A percentile compares a stretch with the other conserved stretches of the same genome.
Evolutionary conservation across 2,888 invertebrate species (phyloP).

Genomic region (Caenorhabditis angaria): DNA sequence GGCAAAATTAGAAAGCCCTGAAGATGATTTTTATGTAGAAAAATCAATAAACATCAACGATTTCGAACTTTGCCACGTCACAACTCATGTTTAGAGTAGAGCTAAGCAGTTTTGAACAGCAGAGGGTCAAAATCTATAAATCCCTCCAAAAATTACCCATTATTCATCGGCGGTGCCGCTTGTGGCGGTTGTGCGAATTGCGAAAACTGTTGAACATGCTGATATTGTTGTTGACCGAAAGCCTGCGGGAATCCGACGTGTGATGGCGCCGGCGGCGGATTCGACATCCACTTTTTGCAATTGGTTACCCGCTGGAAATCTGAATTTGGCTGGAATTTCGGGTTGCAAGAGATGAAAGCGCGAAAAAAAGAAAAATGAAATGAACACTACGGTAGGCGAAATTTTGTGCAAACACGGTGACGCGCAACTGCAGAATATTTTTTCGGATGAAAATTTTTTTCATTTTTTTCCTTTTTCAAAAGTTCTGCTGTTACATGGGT

Average conservation of each 20-base stretch:
- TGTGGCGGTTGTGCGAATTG: conserved; percentile 31
- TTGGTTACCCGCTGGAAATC: conserved; percentile 38
- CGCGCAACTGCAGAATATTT: conserved; percentile 12
- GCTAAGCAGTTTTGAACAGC: too few relatives aligned
- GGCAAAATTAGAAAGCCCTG: too few relatives aligned
- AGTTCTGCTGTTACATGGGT: conserved; percentile 19
- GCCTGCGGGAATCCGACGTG: conserved; percentile 55
- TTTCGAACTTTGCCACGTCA: too few relatives aligned
- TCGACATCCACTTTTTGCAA: conserved; percentile 35
- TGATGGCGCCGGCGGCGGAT: conserved; percentile 30
- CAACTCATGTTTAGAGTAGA: too few relatives aligned
- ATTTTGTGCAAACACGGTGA: conserved; percentile 12
- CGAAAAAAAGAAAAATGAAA: conserved; percentile 8
- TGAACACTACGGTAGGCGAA: background rate
- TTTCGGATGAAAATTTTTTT: conserved; percentile 11
- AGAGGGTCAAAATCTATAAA: too few relatives aligned
- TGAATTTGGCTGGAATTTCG: background rate
- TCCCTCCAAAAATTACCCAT: conserved; percentile 16
- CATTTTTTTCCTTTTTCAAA: conserved; percentile 6
- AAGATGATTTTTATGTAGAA: too few relatives aligned
- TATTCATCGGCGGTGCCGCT: conserved; percentile 7
- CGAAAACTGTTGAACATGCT: conserved; percentile 40
- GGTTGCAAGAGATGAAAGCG: too few relatives aligned
- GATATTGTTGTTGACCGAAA: conserved; percentile 39
- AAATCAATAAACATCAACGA: too few relatives aligned